Base-by-base conservation (phyloP, 2,888 invertebrate species). In the Platycheirus rosarum region DNA sequence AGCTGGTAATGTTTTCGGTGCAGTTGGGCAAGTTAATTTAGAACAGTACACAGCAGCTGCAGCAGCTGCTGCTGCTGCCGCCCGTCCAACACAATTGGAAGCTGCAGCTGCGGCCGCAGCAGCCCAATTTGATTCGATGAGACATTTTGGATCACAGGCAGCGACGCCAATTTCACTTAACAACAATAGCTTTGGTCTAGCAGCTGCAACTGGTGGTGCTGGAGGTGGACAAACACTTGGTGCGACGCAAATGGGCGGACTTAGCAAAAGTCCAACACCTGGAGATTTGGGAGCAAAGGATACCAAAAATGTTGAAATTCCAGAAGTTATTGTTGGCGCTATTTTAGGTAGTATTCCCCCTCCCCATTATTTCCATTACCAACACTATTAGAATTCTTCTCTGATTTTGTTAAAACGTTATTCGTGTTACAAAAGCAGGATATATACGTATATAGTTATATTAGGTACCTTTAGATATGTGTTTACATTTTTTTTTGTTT, bases 251-350 rank as follows among this genome's bases (percentile, higher is more conserved):
- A 92, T 93, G 90, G 93, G 95, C 91, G 93, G 94, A 89, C 92
- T 95, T 87, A 94, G 94, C 92, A 96, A 96, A 93, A 95, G 95
- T 91, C 94, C 94, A 86, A 95, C 95, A 90, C 95, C 95, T 86
- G 95, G 94, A 86, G 95, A 95, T 92, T 92, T 93, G 88, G 92
- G 92, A 87, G 93, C 93, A 91, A 95, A 95, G 92, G 96, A 96
- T 92, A 93, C 94, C 89, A 96, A 96, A 93, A 96, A 96, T 92
- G 95, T 97, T 90, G 97, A 98, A 93, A 97, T 98, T 91, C 95
- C 97, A 78, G 97, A 97, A 93, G 95, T 95, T 91, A 97, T 98
- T 92, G 97, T 98, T 90, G 98, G 98, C 89, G 98, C 98, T 90
- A 97, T 99, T 89, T 93, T 98, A 91, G 98, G 97, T 93, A 91